Conservation (phyloP, 2,113 vertebrate species). For the Phylloscopus trochilus region DNA sequence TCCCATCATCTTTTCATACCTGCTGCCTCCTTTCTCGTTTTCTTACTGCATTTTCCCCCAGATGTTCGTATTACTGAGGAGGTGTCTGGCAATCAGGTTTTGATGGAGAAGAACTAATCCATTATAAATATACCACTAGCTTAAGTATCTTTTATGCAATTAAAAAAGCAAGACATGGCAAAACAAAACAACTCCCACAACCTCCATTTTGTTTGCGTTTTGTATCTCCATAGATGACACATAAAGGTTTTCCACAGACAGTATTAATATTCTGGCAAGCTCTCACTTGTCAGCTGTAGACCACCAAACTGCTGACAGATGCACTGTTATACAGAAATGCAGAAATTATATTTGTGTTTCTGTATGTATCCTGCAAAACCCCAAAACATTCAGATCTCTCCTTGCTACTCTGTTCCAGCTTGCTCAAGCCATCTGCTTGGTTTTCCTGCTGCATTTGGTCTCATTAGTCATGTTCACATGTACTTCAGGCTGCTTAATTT, state of each 20-base stretch:
- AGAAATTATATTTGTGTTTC: conserved; percentile 28
- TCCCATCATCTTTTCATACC: neutral
- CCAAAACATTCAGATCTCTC: neutral
- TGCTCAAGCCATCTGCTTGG: conserved; percentile 34
- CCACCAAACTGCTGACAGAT: conserved; percentile 2
- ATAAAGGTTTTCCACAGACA: neutral
- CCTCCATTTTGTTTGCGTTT: neutral
- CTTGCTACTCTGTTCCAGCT: conserved; percentile 4
- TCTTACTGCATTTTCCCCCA: neutral
- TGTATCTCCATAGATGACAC: neutral
- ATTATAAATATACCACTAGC: neutral
- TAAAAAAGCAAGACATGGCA: neutral
- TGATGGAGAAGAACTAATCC: neutral
- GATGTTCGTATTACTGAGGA: neutral
- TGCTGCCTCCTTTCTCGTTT: neutral
- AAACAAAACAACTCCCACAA: neutral
- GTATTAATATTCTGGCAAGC: neutral
- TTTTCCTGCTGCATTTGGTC: conserved; percentile 53
- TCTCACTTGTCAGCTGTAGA: neutral
- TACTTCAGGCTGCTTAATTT: conserved; percentile 65
- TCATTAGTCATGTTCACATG: conserved; percentile 53
- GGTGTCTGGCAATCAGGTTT: neutral
- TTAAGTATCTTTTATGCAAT: neutral
- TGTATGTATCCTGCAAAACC: neutral
- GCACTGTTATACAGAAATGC: neutral